phyloP scores from a whole-genome alignment of 2,888 invertebrate genomes.

The Atrina japonica region DNA sequence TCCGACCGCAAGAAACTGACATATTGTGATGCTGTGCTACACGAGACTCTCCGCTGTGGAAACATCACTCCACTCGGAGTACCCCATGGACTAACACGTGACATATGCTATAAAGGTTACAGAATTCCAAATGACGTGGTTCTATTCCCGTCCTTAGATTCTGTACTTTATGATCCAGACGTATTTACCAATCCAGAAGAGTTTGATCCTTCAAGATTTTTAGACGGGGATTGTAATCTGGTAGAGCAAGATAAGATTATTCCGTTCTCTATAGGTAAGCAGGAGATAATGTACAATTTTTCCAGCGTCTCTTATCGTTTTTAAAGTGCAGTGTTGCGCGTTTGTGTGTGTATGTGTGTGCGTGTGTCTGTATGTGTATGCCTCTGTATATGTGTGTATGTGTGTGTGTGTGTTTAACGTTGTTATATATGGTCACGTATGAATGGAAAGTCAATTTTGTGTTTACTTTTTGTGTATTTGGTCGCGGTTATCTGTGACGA shows the following conservation, averaged over 20 bases:
- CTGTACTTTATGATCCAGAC: not conserved
- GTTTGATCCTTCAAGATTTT: conserved; percentile 23
- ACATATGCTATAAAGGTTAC: conserved; percentile 28
- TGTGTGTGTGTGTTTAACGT: no score
- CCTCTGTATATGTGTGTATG: no score
- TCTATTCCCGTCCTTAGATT: not conserved
- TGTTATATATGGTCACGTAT: no score
- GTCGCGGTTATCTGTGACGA: no score
- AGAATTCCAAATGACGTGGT: conserved; percentile 13
- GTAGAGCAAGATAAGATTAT: conserved; percentile 9
- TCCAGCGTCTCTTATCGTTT: not conserved
- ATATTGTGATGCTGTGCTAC: conserved; percentile 25
- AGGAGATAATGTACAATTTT: not conserved
- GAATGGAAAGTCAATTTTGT: no score
- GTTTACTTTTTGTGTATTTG: no score
- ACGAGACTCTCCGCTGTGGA: conserved; percentile 27
- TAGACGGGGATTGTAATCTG: not conserved
- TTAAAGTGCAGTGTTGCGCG: not conserved
- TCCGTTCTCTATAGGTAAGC: conserved; percentile 18
- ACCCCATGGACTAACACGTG: conserved; percentile 23
- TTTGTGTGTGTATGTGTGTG: not conserved
- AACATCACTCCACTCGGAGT: conserved; percentile 33
- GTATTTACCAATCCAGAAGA: conserved; percentile 22
- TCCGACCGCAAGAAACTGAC: conserved; percentile 24
- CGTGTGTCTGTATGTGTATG: not conserved